Evolutionary conservation across 2,888 invertebrate species (phyloP).

Genomic region (Chymomyza amoena): DNA sequence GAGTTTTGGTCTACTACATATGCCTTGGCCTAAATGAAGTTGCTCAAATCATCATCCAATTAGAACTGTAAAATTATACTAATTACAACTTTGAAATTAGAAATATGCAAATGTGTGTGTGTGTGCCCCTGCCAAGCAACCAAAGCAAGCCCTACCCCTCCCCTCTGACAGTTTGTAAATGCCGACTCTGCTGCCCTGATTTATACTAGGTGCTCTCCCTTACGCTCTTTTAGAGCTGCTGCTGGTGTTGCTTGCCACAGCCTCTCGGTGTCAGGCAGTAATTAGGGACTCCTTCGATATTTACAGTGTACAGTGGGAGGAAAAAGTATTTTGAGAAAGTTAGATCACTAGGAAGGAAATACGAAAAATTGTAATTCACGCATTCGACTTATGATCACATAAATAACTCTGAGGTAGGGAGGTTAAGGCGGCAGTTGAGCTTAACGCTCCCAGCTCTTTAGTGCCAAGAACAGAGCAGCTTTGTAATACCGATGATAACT

Average conservation of each 20-base stretch:
- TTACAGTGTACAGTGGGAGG: background rate
- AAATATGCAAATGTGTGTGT: constrained; percentile 62
- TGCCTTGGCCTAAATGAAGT: constrained; percentile 52
- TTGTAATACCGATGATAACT: too few species aligned
- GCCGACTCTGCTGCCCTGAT: background rate
- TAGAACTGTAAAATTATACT: constrained; percentile 71
- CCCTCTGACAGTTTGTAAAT: background rate
- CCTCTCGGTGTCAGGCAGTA: background rate
- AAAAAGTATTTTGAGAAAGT: too few species aligned
- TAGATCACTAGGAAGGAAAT: too few species aligned
- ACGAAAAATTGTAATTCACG: too few species aligned
- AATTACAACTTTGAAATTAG: constrained; percentile 72
- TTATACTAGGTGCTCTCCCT: background rate
- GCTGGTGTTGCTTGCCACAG: background rate
- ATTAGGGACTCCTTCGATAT: background rate
- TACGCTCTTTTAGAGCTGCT: background rate
- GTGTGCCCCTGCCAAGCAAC: background rate
- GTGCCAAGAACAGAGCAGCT: too few species aligned
- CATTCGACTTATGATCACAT: too few species aligned
- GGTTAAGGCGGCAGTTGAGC: too few species aligned
- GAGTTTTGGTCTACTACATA: background rate
- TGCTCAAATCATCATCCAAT: constrained; percentile 70
- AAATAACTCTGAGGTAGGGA: too few species aligned
- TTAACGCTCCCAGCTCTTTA: too few species aligned
- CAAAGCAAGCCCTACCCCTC: background rate